Conservation (phyloP, 2,888 invertebrate species). For the Rhaphigaster nebulosa region DNA sequence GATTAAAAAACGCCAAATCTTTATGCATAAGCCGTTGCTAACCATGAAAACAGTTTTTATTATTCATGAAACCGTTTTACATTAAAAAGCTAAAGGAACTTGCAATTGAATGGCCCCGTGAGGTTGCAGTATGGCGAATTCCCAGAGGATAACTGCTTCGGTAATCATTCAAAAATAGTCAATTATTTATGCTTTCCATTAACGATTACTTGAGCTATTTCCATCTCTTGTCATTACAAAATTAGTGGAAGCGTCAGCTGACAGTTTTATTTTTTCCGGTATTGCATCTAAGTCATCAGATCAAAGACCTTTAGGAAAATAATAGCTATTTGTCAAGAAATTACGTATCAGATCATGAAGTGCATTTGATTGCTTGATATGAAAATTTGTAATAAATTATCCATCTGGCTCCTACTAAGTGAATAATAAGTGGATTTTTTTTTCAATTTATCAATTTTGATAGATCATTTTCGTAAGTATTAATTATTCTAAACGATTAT, state of each 20-base stretch:
- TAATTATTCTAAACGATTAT: too few relatives aligned
- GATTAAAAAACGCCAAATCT: too few relatives aligned
- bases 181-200: slow-evolving; percentile 29
- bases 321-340: not conserved
- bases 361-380: not conserved
- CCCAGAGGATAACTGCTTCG: not conserved
- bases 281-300: not conserved
- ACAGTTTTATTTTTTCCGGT: not conserved
- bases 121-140: not conserved
- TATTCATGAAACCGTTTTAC: not conserved
- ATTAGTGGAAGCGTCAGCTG: not conserved
- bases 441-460: too few relatives aligned
- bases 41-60: not conserved
- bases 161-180: not conserved
- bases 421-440: too few relatives aligned
- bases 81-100: not conserved
- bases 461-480: too few relatives aligned
- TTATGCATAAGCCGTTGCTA: not conserved
- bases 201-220: not conserved
- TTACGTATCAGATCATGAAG: not conserved
- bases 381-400: not conserved
- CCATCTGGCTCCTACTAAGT: too few relatives aligned
- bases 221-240: not conserved
- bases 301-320: not conserved
- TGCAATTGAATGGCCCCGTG: not conserved